Conservation (phyloP, 2,797 vertebrate genomes). For the Passerculus sandwichensis region DNA sequence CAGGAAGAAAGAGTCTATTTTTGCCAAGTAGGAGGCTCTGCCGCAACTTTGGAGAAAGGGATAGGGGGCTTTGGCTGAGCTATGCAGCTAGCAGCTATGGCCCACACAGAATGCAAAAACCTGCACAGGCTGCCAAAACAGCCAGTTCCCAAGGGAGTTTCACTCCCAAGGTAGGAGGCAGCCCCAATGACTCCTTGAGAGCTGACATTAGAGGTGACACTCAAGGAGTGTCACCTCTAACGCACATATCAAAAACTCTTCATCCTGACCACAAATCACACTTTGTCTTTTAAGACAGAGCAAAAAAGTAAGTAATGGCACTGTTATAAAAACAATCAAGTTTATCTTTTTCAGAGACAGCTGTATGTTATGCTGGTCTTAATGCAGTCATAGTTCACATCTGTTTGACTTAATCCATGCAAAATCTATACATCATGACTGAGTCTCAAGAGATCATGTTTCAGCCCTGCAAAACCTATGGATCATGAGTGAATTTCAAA, state of each 20-base stretch:
- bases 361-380: neutral
- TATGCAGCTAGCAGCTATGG: neutral
- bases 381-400: neutral
- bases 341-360: neutral
- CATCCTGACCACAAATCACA: neutral
- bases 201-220: neutral
- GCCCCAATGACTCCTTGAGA: neutral
- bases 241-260: neutral
- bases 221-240: neutral
- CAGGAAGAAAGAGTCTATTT: constrained; percentile 48
- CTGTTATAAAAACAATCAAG: neutral
- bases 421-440: neutral
- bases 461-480: neutral
- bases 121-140: neutral
- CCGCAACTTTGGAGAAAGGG: neutral
- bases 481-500: neutral
- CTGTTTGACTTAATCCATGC: neutral
- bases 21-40: constrained; percentile 16
- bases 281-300: neutral
- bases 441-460: neutral
- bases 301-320: neutral
- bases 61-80: neutral
- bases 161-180: neutral
- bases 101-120: neutral
- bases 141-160: neutral